Conservation (phyloP, 2,113 vertebrate genomes). For the Seriola aureovittata region DNA sequence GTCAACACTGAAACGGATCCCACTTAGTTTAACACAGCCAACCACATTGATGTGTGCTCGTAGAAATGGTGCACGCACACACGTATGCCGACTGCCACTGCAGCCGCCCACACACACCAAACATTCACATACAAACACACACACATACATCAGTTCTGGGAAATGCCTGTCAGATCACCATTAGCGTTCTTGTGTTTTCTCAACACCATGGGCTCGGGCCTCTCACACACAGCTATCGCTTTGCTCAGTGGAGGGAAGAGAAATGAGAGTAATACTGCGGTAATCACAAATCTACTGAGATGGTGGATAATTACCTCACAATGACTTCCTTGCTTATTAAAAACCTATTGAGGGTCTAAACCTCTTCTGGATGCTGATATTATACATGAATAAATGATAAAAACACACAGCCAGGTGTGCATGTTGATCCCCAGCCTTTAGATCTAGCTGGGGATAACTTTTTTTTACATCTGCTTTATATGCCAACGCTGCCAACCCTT, state of each 20-base stretch:
- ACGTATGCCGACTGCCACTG: slow-evolving; percentile 45
- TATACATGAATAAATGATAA: slow-evolving; percentile 11
- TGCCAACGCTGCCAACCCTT: slow-evolving; percentile 6
- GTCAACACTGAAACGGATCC: slow-evolving; percentile 76
- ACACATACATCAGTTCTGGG: slow-evolving; percentile 47
- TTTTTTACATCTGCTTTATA: background rate
- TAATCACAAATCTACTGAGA: slow-evolving; percentile 45
- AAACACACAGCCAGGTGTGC: slow-evolving; percentile 27
- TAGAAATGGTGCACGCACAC: slow-evolving; percentile 30
- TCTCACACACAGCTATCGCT: slow-evolving; percentile 39
- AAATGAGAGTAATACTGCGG: slow-evolving; percentile 44
- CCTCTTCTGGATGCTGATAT: slow-evolving; percentile 36
- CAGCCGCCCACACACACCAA: slow-evolving; percentile 68
- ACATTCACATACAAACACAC: slow-evolving; percentile 44
- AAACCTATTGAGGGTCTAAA: slow-evolving; percentile 58
- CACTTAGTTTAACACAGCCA: slow-evolving; percentile 71
- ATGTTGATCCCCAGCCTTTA: background rate
- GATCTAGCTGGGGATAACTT: too few relatives aligned
- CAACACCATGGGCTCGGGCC: slow-evolving; percentile 40
- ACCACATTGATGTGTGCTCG: slow-evolving; percentile 55
- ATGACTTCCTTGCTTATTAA: slow-evolving; percentile 66
- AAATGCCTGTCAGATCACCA: slow-evolving; percentile 59
- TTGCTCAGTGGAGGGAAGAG: slow-evolving; percentile 40
- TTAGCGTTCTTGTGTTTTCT: slow-evolving; percentile 56
- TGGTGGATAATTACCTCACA: slow-evolving; percentile 59